Evolutionary conservation across 2,113 vertebrate genomes (phyloP).

Genomic region (Corythornis madagascariensis): DNA sequence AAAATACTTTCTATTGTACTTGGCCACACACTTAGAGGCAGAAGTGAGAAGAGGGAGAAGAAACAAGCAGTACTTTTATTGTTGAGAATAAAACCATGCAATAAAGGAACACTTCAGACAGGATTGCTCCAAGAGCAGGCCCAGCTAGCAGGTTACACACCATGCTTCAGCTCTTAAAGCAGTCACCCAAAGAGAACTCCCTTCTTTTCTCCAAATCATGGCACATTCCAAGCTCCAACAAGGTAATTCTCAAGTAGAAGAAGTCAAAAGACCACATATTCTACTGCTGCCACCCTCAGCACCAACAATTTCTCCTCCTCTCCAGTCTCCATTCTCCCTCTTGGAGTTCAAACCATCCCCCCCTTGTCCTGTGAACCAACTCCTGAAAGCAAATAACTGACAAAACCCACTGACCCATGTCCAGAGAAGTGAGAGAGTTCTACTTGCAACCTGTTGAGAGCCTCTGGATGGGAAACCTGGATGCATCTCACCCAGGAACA

Average conservation of each 20-base stretch:
- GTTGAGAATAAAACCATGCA: background rate
- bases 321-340: background rate
- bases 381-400: background rate
- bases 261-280: background rate
- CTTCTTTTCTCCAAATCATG: background rate
- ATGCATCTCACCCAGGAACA: fast-evolving
- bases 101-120: background rate
- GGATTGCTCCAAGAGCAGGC: background rate
- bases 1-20: background rate
- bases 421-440: background rate
- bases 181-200: background rate
- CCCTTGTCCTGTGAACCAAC: background rate
- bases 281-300: background rate
- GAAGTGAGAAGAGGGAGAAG: background rate
- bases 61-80: no score
- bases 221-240: fast-evolving
- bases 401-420: fast-evolving
- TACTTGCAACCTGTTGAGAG: no score
- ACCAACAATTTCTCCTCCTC: background rate
- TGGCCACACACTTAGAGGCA: background rate
- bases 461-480: fast-evolving
- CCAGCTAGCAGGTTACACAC: fast-evolving
- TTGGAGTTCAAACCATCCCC: background rate
- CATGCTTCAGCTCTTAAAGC: background rate
- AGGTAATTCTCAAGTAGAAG: background rate